Percentiles rank a stretch among this genome's conserved stretches.
These are phyloP conservation scores for Phaonia tiefii DNA, from an alignment of 2,888 invertebrate species.

Conservation along the genomic window DNA sequence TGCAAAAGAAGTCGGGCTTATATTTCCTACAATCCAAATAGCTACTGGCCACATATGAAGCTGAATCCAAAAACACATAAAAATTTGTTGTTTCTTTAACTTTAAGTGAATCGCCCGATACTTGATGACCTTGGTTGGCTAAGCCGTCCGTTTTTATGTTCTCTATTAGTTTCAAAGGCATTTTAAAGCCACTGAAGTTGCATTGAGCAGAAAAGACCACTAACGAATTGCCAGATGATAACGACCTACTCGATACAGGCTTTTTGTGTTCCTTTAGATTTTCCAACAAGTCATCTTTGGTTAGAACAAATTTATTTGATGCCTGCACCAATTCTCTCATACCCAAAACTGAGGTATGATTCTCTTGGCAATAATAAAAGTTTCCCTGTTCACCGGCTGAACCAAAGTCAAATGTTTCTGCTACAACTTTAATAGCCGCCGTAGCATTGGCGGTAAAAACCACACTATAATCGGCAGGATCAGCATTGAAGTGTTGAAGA, in stretches of 20 bases:
- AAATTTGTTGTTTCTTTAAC: conserved; percentile 79
- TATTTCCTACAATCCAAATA: conserved; percentile 86
- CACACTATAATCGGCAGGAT: conserved; percentile 89
- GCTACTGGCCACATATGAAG: conserved; percentile 89
- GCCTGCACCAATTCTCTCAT: conserved; percentile 90
- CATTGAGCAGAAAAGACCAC: conserved; percentile 95
- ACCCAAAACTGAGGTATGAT: conserved; percentile 97
- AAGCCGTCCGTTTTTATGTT: conserved; percentile 85
- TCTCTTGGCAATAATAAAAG: conserved; percentile 92
- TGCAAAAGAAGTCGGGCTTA: conserved; percentile 92
- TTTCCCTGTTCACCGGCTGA: conserved; percentile 82
- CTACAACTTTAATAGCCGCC: conserved; percentile 89
- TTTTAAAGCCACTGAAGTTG: conserved; percentile 96
- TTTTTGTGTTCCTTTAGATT: conserved; percentile 70
- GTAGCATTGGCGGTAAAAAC: conserved; percentile 98
- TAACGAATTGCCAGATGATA: conserved; percentile 81
- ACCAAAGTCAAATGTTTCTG: conserved; percentile 88
- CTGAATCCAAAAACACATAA: conserved; percentile 93
- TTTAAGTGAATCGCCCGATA: conserved; percentile 63
- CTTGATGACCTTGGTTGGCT: conserved; percentile 74
- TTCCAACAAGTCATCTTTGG: conserved; percentile 83
- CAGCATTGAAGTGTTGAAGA: conserved; percentile 92
- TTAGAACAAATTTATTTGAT: conserved; percentile 83
- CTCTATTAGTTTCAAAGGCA: conserved; percentile 88
- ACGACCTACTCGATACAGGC: background rate